Evolutionary conservation across 2,888 invertebrate genomes (phyloP).

Genomic region (Lottia scabra): DNA sequence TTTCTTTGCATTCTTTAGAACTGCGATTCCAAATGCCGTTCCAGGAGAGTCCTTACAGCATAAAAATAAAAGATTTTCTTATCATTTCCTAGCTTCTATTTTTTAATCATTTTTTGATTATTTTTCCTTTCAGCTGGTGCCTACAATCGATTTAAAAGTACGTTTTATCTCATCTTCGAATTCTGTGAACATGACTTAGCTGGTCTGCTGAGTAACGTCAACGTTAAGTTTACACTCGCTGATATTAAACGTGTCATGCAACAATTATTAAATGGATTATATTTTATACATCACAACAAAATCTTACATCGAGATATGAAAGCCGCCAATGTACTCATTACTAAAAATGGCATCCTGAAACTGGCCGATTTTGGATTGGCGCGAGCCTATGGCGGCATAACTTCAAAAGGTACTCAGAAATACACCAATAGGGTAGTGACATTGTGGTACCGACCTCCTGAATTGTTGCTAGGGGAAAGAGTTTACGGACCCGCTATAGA

Average conservation of each 20-base stretch:
- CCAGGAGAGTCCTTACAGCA: too few relatives aligned
- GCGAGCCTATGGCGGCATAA: constrained; percentile 87
- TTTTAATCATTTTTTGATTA: too few relatives aligned
- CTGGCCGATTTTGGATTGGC: constrained; percentile 98
- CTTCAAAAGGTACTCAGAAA: constrained; percentile 77
- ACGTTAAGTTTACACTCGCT: constrained; percentile 94
- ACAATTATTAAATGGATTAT: constrained; percentile 83
- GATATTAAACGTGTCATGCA: constrained; percentile 89
- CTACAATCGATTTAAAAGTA: constrained; percentile 84
- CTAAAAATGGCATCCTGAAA: constrained; percentile 88
- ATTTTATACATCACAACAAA: constrained; percentile 94
- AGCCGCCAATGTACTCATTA: constrained; percentile 97
- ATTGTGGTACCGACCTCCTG: constrained; percentile 86
- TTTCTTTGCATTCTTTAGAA: too few relatives aligned
- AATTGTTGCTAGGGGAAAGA: constrained; percentile 74
- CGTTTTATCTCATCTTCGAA: constrained; percentile 96
- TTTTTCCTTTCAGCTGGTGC: constrained; percentile 72
- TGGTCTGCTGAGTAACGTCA: constrained; percentile 91
- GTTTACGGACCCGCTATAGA: constrained; percentile 98
- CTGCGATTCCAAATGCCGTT: too few relatives aligned
- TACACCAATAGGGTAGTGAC: constrained; percentile 99
- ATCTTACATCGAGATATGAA: constrained; percentile 84
- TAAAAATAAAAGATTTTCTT: too few relatives aligned
- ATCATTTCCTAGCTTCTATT: too few relatives aligned
- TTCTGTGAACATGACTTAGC: constrained; percentile 99